These are phyloP conservation scores for Sialia sialis DNA, from an alignment of 2,113 vertebrate species.

Conservation along the genomic window DNA sequence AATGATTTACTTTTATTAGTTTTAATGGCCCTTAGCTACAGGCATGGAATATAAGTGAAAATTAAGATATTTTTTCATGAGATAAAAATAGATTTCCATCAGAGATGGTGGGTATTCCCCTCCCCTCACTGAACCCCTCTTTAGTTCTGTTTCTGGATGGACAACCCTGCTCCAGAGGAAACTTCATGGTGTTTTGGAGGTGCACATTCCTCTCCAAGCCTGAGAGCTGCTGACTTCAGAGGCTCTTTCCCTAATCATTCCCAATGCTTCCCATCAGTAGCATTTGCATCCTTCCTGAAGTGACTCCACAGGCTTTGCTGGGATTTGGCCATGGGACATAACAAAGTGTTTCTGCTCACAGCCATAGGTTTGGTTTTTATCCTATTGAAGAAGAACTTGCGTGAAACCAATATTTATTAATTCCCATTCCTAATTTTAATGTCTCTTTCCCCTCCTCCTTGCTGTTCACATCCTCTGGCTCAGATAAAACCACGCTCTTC, in stretches of 20 bases:
- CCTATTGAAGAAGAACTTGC: background rate
- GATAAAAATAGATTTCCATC: constrained; percentile 71
- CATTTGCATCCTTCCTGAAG: background rate
- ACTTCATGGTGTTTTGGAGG: background rate
- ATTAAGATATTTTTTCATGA: constrained; percentile 80
- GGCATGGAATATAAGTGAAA: constrained; percentile 76
- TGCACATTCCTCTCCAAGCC: background rate
- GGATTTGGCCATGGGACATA: background rate
- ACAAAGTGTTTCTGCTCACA: background rate
- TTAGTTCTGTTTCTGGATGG: background rate
- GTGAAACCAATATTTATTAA: background rate
- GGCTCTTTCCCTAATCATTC: background rate
- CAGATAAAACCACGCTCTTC: background rate
- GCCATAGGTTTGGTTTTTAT: background rate
- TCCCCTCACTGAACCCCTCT: background rate
- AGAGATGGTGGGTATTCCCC: background rate
- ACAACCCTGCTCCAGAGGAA: background rate
- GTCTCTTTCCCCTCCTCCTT: background rate
- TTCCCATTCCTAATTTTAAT: background rate
- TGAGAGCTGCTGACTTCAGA: background rate
- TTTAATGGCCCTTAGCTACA: constrained; percentile 78
- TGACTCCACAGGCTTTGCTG: background rate
- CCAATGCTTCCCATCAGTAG: background rate
- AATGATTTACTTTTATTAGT: constrained; percentile 82
- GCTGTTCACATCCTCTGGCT: background rate